Conservation (phyloP, 1,140 invertebrate genomes). For the Ephestia elutella region DNA sequence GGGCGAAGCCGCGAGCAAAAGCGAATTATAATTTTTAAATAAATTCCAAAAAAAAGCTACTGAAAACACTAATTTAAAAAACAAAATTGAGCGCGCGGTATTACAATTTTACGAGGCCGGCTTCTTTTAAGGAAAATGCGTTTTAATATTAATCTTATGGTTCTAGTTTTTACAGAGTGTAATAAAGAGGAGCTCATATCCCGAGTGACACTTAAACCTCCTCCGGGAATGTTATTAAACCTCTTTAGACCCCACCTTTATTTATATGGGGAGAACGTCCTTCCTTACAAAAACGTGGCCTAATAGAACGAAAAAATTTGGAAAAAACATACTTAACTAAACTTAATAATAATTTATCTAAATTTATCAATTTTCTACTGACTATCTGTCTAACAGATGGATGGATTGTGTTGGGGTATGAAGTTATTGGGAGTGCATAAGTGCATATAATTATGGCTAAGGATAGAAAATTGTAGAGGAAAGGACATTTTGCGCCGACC, state of each 20-base stretch:
- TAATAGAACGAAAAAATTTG: not conserved
- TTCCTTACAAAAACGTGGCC: not conserved
- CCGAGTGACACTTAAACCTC: conserved; percentile 9
- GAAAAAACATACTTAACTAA: too few relatives aligned
- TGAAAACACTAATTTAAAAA: not conserved
- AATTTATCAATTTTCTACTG: too few relatives aligned
- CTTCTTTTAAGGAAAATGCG: not conserved
- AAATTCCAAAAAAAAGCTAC: too few relatives aligned
- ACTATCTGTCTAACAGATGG: too few relatives aligned
- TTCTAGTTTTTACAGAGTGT: conserved; percentile 6
- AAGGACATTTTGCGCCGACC: too few relatives aligned
- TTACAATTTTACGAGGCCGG: conserved; percentile 3
- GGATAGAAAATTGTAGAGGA: too few relatives aligned
- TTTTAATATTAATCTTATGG: conserved; percentile 11
- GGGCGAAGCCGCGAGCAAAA: too few relatives aligned
- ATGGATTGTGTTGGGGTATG: too few relatives aligned
- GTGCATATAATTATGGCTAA: too few relatives aligned
- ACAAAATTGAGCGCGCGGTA: not conserved
- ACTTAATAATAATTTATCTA: too few relatives aligned
- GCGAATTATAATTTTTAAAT: too few relatives aligned
- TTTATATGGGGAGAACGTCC: not conserved
- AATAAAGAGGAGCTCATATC: conserved; percentile 9
- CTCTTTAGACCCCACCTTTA: conserved; percentile 1
- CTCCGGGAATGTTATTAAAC: conserved; percentile 9
- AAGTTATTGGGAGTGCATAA: too few relatives aligned